These are phyloP conservation scores for Acropternis orthonyx DNA, from an alignment of 2,797 vertebrate species.

Conservation along the genomic window DNA sequence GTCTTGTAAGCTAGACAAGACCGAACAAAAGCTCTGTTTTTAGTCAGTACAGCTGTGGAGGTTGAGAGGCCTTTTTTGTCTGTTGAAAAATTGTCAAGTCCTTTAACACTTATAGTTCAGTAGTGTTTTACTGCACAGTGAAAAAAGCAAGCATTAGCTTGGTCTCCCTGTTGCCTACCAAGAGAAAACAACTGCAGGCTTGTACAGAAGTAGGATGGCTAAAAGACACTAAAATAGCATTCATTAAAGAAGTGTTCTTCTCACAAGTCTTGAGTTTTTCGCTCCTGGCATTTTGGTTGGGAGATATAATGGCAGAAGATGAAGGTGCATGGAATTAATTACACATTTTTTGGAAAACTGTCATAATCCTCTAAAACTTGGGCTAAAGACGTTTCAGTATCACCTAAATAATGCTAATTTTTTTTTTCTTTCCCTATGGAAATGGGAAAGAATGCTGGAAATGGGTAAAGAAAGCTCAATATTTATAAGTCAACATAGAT, in stretches of 20 bases:
- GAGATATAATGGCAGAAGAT: background rate
- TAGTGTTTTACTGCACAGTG: background rate
- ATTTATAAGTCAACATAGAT: background rate
- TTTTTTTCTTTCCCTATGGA: background rate
- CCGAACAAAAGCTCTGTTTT: slow-evolving; percentile 45
- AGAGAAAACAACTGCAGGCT: background rate
- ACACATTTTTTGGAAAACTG: background rate
- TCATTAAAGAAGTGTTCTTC: background rate
- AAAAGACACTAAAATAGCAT: background rate
- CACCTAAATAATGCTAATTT: background rate
- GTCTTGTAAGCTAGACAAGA: slow-evolving; percentile 6
- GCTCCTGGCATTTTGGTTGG: background rate
- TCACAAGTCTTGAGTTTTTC: background rate
- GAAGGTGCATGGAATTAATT: background rate
- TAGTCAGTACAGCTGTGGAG: slow-evolving; percentile 36
- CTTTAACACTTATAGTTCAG: background rate
- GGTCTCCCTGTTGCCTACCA: background rate
- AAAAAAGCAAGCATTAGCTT: background rate
- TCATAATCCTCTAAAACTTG: background rate
- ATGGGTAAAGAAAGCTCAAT: background rate
- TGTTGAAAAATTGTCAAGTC: slow-evolving; percentile 13
- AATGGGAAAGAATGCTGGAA: background rate
- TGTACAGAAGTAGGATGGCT: background rate
- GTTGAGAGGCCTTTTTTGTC: slow-evolving; percentile 3
- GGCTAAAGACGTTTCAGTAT: background rate